Base-by-base conservation (phyloP, 2,113 vertebrate genomes). In the Willisornis vidua region DNA sequence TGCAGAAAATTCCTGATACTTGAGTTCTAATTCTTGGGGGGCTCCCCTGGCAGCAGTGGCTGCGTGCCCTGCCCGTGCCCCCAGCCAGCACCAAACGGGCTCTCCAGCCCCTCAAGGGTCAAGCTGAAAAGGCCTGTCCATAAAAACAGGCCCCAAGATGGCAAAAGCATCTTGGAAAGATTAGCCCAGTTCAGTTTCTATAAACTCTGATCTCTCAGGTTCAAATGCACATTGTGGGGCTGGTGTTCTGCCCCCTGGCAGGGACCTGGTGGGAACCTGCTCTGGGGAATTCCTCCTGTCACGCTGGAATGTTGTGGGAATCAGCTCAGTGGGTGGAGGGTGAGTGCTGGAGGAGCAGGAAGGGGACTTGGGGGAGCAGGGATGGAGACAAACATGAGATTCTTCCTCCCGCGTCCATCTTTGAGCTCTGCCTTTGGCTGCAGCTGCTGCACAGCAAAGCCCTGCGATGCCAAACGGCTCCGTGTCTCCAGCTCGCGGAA, bases 1-100 rank as follows among this genome's bases (percentile, higher is more conserved):
- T 83, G 77, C 78, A 85, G 70, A 76, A 95, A 91, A 93, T 87
- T 81, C 87, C 31, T 83, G 88, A 88, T 85, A 22, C 70, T 45
- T 2, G 31, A 57, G 58, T 37, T 78, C 66, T 68, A 57, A 89
- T 78, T 92, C 66, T 55, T 43, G 12, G 20, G 80, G 45, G 23
- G 2, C 31, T 75, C 41, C 49, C 45, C 29, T n/a, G 76, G 70
- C 39, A 77, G 72, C 83, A 37, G 83, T 0, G 1, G 67, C 68
- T 54, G 72, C 7, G 8, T 73, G 57, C 33, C 62, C 29, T 85
- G 71, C 59, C 71, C 12, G 0, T 14, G 24, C 17, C 55, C 63
- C 2, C 1, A 12, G 28, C 6, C 12, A 3, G 10, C 5, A 22
- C 7, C 43, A 37, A 10, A 18, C 0, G 8, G 49, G 13, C 41